phyloP scores from a whole-genome alignment of 1,140 invertebrate species.

The Potamilus streckersoni region DNA sequence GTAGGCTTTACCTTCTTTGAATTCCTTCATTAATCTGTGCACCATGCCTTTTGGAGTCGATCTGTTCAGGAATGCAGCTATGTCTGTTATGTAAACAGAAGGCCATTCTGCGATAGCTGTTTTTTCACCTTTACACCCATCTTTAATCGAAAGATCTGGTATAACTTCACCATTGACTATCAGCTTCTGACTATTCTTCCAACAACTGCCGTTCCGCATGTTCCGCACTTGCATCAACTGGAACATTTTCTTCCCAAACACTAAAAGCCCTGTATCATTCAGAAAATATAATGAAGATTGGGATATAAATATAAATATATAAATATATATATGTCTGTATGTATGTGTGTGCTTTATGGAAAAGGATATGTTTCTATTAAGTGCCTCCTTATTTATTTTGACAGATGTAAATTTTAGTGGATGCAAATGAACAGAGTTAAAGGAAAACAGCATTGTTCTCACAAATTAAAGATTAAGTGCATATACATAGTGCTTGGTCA shows the following conservation, averaged over 20 bases:
- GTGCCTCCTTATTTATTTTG: too few relatives aligned
- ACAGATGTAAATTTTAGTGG: too few relatives aligned
- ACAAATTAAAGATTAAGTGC: too few relatives aligned
- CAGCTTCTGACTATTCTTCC: slow-evolving; percentile 5
- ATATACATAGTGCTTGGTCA: too few relatives aligned
- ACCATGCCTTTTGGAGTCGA: neutral
- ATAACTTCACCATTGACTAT: neutral
- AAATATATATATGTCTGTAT: neutral
- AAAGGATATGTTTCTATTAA: too few relatives aligned
- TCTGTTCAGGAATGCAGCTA: neutral
- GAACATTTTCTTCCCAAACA: slow-evolving; percentile 22
- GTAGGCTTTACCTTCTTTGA: slow-evolving; percentile 22
- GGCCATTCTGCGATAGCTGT: slow-evolving; percentile 3
- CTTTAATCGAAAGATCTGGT: slow-evolving; percentile 5
- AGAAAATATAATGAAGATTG: neutral
- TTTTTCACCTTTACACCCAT: slow-evolving; percentile 21
- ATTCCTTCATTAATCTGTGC: slow-evolving; percentile 12
- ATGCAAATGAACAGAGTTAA: too few relatives aligned
- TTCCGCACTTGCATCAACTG: slow-evolving; percentile 12
- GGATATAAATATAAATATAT: neutral
- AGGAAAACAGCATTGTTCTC: too few relatives aligned
- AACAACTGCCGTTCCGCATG: neutral
- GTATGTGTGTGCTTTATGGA: too few relatives aligned
- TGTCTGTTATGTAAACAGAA: slow-evolving; percentile 18
- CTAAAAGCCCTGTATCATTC: slow-evolving; percentile 17